Base-by-base conservation (phyloP, 2,888 invertebrate species). In the Steinernema scapterisci region DNA sequence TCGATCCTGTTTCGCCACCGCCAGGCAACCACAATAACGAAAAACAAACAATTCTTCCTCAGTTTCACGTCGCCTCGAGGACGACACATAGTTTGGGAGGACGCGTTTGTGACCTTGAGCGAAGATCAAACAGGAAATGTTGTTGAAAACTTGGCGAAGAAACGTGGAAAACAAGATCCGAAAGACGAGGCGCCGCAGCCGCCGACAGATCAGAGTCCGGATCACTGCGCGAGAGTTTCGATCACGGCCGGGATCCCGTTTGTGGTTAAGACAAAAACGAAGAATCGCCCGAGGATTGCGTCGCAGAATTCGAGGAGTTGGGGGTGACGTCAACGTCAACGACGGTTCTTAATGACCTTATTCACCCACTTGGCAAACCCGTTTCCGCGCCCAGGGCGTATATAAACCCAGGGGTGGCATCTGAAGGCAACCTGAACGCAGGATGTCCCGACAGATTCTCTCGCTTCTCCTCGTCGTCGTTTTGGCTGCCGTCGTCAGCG, bases 351-450 rank as follows among this genome's bases (percentile, higher is more conserved):
- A 63, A 63, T 63, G 63, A 63, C 63, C 63, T 16, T 63, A 63
- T 63, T 63, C 38, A 27, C 63, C 63, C 31, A 63, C 11, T 63
- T 13, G 63, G 38, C 16, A 63, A 63, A 63, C 63, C 38, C 63
- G 63, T 63, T 63, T 63, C 23, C 31, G 63, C 63, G 13, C 25
- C 63, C 25, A 38, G 13, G 16, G 21, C 23, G 31, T 63, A 63
- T 63, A 6, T 63, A 63, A 63, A n/a, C 13, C 52, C 1, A 6
- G 21, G 16, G 31, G 19, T 31, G 63, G 31, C 63, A 31, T 16
- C 21, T 16, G 27, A 31, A 63, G 27, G 23, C 63, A 63, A 16
- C n/a, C 16, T 5, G 48, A n/a, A 2, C 31, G 27, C 27, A 63
- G 25, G 31, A 63, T 63, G 63, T 63, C 63, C 27, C 27, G 63